Conservation (phyloP, 2,113 vertebrate genomes). For the Pristiophorus japonicus region DNA sequence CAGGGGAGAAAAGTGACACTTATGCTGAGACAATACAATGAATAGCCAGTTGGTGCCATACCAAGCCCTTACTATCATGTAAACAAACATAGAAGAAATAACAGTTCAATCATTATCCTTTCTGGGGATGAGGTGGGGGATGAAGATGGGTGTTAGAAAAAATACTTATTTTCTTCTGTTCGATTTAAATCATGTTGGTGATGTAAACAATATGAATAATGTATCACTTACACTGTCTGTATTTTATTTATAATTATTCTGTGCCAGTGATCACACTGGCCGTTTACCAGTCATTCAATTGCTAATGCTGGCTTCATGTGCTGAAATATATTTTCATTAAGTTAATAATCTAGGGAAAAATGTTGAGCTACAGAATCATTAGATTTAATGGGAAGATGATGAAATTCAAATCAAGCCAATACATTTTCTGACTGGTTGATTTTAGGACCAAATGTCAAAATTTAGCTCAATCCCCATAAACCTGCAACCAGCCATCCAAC, state of each 20-base stretch:
- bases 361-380: conserved; percentile 4
- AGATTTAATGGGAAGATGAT: conserved; percentile 17
- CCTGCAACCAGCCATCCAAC: not conserved
- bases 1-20: not conserved
- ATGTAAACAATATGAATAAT: not conserved
- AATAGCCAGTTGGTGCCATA: not conserved
- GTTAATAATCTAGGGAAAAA: conserved; percentile 9
- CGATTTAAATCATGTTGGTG: not conserved
- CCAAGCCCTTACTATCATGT: not conserved
- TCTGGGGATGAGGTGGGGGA: not conserved
- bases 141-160: not conserved
- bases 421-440: conserved; percentile 22
- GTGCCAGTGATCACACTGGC: not conserved
- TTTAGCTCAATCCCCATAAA: not conserved
- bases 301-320: not conserved
- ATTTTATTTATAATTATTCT: conserved; percentile 16
- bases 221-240: not conserved
- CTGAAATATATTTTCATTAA: conserved; percentile 31
- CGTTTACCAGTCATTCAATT: conserved; percentile 7
- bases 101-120: not conserved
- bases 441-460: conserved; percentile 9
- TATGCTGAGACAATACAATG: not conserved
- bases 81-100: not conserved
- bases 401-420: conserved; percentile 24
- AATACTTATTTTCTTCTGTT: not conserved